Percentiles rank a stretch among this genome's conserved stretches.
phyloP scores from a whole-genome alignment of 2,888 invertebrate genomes.

The Oscheius myriophilus region DNA sequence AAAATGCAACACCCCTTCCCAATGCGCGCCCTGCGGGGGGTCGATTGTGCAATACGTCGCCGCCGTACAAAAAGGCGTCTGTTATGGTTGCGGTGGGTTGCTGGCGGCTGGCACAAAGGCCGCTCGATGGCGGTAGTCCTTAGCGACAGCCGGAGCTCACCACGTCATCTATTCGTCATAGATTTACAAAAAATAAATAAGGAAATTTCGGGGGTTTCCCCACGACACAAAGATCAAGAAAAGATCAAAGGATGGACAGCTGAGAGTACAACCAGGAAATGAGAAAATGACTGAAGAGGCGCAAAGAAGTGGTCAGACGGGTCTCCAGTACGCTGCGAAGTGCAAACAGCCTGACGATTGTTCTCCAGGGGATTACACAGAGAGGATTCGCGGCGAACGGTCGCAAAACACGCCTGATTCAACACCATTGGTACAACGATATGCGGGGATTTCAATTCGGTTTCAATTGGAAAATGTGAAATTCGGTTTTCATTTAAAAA shows the following conservation, averaged over 20 bases:
- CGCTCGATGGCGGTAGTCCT: not conserved
- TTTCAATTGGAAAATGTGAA: too few relatives aligned
- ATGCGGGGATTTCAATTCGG: too few relatives aligned
- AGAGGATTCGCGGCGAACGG: too few relatives aligned
- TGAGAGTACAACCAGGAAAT: constrained; percentile 72
- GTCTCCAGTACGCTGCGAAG: constrained; percentile 13
- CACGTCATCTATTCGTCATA: too few relatives aligned
- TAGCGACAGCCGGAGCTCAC: not conserved
- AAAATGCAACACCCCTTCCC: constrained; percentile 24
- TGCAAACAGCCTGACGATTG: constrained; percentile 27
- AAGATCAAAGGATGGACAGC: constrained; percentile 86
- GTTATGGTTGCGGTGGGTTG: too few relatives aligned
- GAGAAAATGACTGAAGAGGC: not conserved
- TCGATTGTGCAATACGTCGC: constrained; percentile 13
- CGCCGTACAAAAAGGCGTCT: too few relatives aligned
- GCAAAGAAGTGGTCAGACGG: constrained; percentile 24
- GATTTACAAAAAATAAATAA: too few relatives aligned
- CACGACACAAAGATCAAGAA: too few relatives aligned
- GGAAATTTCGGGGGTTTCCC: too few relatives aligned
- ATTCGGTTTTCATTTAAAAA: too few relatives aligned
- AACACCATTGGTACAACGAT: too few relatives aligned
- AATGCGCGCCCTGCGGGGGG: constrained; percentile 9
- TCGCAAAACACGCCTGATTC: too few relatives aligned
- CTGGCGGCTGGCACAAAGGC: not conserved
- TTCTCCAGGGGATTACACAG: constrained; percentile 21